These are phyloP conservation scores for Hypercompe scribonia DNA, from an alignment of 2,888 invertebrate genomes.

Conservation along the genomic window DNA sequence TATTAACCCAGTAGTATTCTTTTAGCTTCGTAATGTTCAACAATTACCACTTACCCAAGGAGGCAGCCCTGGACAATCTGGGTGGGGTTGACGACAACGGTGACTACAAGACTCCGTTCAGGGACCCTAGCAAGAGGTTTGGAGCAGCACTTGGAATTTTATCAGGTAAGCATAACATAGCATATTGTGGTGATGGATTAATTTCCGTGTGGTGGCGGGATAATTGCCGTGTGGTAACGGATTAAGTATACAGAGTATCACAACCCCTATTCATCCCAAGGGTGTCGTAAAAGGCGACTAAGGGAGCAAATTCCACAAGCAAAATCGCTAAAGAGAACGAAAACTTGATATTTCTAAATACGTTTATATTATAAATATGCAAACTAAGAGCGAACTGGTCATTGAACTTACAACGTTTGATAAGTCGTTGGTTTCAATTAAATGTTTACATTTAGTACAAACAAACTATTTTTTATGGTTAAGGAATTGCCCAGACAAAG, in stretches of 20 bases:
- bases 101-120: slow-evolving; percentile 92
- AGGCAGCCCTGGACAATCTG: slow-evolving; percentile 92
- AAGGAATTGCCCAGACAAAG: too few relatives aligned
- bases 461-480: too few relatives aligned
- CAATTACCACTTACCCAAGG: slow-evolving; percentile 93
- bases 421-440: background rate
- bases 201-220: too few relatives aligned
- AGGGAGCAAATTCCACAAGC: too few relatives aligned
- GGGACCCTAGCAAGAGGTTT: slow-evolving; percentile 93
- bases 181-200: too few relatives aligned
- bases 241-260: too few relatives aligned
- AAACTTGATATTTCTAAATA: too few relatives aligned
- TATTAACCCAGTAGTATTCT: background rate
- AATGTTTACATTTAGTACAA: too few relatives aligned
- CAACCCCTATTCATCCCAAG: too few relatives aligned
- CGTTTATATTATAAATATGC: background rate
- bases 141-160: slow-evolving; percentile 94
- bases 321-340: too few relatives aligned
- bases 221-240: too few relatives aligned
- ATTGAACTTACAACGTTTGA: background rate
- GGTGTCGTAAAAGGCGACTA: too few relatives aligned
- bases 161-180: slow-evolving; percentile 85
- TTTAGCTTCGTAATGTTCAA: slow-evolving; percentile 91
- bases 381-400: background rate
- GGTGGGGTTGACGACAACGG: slow-evolving; percentile 95